Conservation (phyloP, 1,140 invertebrate genomes). For the Tigriopus japonicus region DNA sequence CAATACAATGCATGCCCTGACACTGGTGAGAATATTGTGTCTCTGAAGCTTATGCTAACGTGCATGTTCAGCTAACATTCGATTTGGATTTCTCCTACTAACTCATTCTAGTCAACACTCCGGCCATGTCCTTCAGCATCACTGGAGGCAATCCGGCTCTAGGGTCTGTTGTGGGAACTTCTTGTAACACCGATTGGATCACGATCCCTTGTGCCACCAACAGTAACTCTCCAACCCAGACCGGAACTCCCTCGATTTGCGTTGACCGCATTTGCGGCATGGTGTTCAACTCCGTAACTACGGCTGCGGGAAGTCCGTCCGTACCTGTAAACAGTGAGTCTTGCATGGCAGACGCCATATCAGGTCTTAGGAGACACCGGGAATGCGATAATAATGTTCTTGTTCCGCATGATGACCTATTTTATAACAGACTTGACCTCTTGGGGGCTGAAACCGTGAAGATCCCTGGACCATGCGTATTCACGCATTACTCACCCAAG, state of each 20-base stretch:
- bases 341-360: not conserved
- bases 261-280: slow-evolving; percentile 51
- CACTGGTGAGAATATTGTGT: slow-evolving; percentile 27
- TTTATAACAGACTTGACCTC: not conserved
- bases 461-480: not conserved
- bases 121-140: slow-evolving; percentile 17
- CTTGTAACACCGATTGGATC: slow-evolving; percentile 51
- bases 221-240: slow-evolving; percentile 30
- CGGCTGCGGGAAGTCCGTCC: slow-evolving; percentile 27
- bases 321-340: slow-evolving; percentile 43
- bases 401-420: not conserved
- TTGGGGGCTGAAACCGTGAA: not conserved
- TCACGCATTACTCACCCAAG: not conserved
- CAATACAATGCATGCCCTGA: slow-evolving; percentile 55
- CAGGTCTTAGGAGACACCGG: not conserved
- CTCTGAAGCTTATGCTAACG: not conserved
- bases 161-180: slow-evolving; percentile 45
- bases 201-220: slow-evolving; percentile 51
- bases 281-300: slow-evolving; percentile 38
- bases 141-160: slow-evolving; percentile 40
- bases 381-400: not conserved
- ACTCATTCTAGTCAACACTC: slow-evolving; percentile 1
- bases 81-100: not conserved
- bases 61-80: not conserved
- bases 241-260: slow-evolving; percentile 29